Evolutionary conservation across 2,888 invertebrate genomes (phyloP), one percentile per base, ranked within the genome.

Genomic region (Antitype chi): DNA sequence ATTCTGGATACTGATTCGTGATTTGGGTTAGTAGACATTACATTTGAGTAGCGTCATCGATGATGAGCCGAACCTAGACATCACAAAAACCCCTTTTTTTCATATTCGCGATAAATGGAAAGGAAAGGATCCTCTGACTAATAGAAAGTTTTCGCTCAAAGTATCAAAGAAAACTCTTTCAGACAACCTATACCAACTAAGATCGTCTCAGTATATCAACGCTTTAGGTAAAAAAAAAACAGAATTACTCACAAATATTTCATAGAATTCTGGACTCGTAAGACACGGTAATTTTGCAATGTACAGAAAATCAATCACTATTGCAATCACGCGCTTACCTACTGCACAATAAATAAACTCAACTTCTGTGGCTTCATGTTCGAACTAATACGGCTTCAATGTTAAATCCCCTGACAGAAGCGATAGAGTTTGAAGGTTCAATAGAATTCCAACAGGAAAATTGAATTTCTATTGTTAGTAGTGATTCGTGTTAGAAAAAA

Each of bases 401-500:
- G 7, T 64, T 32, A 32, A 72, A 77, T 68, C 60, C n/a, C 2
- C 13, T 66, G 52, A 53, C 32, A 69, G 43, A 17, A 55, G n/a
- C 17, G 23, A 55, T 32, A 38, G 25, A 32, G 60, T 80, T 76
- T 70, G 32, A 80, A 79, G 66, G 28, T 32, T 28, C 62, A 64
- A 62, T 57, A 52, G 55, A 74, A 80, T 78, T 75, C 59, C 66
- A 82, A 83, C 81, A 73, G 77, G 70, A 79, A 85, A 82, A 84
- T 79, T 80, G 76, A 67, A 84, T 85, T 73, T 66, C 69, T 62
- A 74, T 73, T 64, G 59, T 64, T 66, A 74, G 60, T 71, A 28
- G 74, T 43, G 74, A 70, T 74, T 60, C 28, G 57, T 23, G 13
- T 70, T 71, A 25, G 25, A 70, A 68, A 81, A 80, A 84, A 84